Evolutionary conservation across 35 echinoderm and acorn worm species (phyloP), one percentile per base, ranked within the genome.

Genomic region (Apostichopus japonicus): DNA sequence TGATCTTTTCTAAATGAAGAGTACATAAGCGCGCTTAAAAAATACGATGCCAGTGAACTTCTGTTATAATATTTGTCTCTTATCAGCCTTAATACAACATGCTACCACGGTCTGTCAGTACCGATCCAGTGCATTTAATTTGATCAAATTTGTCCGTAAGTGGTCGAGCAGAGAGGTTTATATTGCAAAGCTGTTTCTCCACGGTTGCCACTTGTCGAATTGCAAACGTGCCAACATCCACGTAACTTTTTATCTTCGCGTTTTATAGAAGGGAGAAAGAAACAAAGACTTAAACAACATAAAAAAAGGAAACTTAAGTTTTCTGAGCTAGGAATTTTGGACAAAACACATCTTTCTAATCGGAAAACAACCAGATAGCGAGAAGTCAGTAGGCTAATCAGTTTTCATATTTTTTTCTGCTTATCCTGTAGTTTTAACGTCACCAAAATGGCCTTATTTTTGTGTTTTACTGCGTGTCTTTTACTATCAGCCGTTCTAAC

Each of bases 381-480:
- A 21, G 55, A 23, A 84, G 23, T 55, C 9, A 84, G n/a, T 80
- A 8, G 56, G 56, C 53, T 84, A 17, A 9, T 57, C 81, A 10
- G 17, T 6, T 15, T n/a, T n/a, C 54, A 84, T 75, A 22, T 75
- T 54, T 23, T 19, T 54, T 83, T 33, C 8, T 58, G 53, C 57
- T 54, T n/a, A 84, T 11, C 81, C 14, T 75, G 71, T 75, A 75
- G 71, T 19, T 75, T 44, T 75, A 23, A 75, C 8, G 17, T 84
- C 81, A 84, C 81, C 81, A 84, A n/a, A 84, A 84, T 84, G 81
- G 81, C 81, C 81, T 84, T 84, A 84, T 84, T 57, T 59, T 57
- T 84, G 54, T 84, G 81, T 84, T 55, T 84, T 84, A 57, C 81
- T 23, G 81, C 17, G 55, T 84, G 81, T 84, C 81, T 84, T 84